Evolutionary conservation across 2,113 vertebrate species (phyloP).

Genomic region (Oophaga pumilio): DNA sequence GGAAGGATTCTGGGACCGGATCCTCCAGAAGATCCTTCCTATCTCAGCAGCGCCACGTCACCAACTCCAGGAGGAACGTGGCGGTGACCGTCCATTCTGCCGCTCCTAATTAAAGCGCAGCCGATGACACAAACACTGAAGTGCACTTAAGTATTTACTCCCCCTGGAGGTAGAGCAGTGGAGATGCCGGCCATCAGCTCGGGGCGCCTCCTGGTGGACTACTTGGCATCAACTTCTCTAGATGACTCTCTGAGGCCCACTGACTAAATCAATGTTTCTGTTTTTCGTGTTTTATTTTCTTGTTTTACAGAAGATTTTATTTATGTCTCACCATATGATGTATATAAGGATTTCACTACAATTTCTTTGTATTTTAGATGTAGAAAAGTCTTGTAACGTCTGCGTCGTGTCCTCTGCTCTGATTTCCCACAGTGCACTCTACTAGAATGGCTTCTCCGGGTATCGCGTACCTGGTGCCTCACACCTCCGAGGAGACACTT

Average conservation of each 20-base stretch:
- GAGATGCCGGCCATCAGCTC: conserved; percentile 59
- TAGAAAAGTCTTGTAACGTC: too few species aligned
- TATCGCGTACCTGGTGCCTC: not conserved
- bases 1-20: conserved; percentile 61
- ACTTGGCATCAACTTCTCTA: not conserved
- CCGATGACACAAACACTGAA: conserved; percentile 66
- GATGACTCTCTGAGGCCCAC: not conserved
- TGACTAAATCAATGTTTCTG: conserved; percentile 36
- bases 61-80: conserved; percentile 81
- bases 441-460: not conserved
- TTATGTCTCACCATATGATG: conserved; percentile 65
- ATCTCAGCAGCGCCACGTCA: conserved; percentile 90
- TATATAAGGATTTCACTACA: conserved; percentile 57
- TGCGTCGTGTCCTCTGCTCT: too few species aligned
- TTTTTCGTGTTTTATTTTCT: not conserved
- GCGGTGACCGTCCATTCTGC: conserved; percentile 80
- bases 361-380: too few species aligned
- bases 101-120: conserved; percentile 76
- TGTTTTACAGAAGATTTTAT: conserved; percentile 63
- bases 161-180: conserved; percentile 60
- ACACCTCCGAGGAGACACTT: not conserved
- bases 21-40: conserved; percentile 85
- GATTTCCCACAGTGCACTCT: not conserved
- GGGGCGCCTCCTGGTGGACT: conserved; percentile 54
- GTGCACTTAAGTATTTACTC: conserved; percentile 74